A percentile compares a stretch with the other conserved stretches of the same genome.
phyloP scores from a whole-genome alignment of 1,140 invertebrate species.

The Pogonomyrmex barbatus region DNA sequence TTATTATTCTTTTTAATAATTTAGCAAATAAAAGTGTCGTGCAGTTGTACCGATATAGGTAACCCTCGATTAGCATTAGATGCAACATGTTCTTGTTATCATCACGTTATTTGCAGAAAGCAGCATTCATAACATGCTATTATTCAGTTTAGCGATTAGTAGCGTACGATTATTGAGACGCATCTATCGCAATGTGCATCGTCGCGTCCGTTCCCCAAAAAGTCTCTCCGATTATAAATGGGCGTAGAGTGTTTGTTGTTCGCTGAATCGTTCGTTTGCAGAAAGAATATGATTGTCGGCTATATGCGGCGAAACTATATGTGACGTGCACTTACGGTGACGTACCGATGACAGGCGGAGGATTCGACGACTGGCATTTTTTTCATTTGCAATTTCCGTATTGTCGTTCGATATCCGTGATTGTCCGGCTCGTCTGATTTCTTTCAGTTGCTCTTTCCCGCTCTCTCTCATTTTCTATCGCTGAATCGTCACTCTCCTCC shows the following conservation, averaged over 20 bases:
- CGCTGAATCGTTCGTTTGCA: constrained; percentile 35
- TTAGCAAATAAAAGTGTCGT: background rate
- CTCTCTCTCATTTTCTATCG: constrained; percentile 63
- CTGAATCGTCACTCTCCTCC: constrained; percentile 67
- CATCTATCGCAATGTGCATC: constrained; percentile 24
- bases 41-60: background rate
- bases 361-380: constrained; percentile 70
- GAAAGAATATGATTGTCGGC: constrained; percentile 31
- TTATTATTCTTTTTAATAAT: constrained; percentile 7
- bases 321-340: constrained; percentile 74
- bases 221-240: constrained; percentile 33
- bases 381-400: constrained; percentile 52
- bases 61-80: background rate
- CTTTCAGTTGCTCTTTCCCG: constrained; percentile 30
- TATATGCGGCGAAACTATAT: constrained; percentile 64
- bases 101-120: background rate
- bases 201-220: background rate
- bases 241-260: background rate
- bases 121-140: constrained; percentile 22
- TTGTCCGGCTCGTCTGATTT: constrained; percentile 45
- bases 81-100: background rate
- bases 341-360: constrained; percentile 78
- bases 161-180: background rate
- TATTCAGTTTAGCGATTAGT: constrained; percentile 4
- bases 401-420: constrained; percentile 33